phyloP scores from a whole-genome alignment of 1,140 invertebrate genomes.

The Luehdorfia chinensis region DNA sequence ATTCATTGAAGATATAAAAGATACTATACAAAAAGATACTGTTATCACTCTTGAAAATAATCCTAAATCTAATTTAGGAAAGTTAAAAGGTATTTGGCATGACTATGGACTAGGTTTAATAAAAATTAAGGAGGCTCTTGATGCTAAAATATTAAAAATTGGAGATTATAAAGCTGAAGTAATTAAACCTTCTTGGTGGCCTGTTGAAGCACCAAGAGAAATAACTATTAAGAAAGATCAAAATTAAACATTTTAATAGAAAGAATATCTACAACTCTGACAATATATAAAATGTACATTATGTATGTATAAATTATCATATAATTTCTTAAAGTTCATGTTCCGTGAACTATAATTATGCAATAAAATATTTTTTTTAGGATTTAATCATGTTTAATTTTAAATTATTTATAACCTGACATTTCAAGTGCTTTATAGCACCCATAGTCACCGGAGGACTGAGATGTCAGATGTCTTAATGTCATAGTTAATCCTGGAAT shows the following conservation, averaged over 20 bases:
- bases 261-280: too few species aligned
- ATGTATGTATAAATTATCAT: too few species aligned
- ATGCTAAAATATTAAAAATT: constrained; percentile 64
- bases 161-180: constrained; percentile 74
- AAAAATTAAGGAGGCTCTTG: constrained; percentile 85
- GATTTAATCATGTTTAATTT: too few species aligned
- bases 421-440: too few species aligned
- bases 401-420: too few species aligned
- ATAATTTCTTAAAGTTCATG: too few species aligned
- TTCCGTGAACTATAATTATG: too few species aligned
- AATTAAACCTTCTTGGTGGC: constrained; percentile 90
- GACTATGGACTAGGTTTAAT: constrained; percentile 86
- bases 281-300: too few species aligned
- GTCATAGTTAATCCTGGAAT: too few species aligned
- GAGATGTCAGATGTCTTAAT: too few species aligned
- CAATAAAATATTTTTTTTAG: too few species aligned
- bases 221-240: constrained; percentile 43
- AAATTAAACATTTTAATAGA: constrained; percentile 35
- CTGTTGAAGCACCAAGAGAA: constrained; percentile 83
- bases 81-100: constrained; percentile 81
- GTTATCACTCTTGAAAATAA: constrained; percentile 77
- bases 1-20: constrained; percentile 74
- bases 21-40: constrained; percentile 65
- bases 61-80: constrained; percentile 82
- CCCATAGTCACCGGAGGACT: too few species aligned